Evolutionary conservation across 1,140 invertebrate species (phyloP).

Genomic region (Ephestia elutella): DNA sequence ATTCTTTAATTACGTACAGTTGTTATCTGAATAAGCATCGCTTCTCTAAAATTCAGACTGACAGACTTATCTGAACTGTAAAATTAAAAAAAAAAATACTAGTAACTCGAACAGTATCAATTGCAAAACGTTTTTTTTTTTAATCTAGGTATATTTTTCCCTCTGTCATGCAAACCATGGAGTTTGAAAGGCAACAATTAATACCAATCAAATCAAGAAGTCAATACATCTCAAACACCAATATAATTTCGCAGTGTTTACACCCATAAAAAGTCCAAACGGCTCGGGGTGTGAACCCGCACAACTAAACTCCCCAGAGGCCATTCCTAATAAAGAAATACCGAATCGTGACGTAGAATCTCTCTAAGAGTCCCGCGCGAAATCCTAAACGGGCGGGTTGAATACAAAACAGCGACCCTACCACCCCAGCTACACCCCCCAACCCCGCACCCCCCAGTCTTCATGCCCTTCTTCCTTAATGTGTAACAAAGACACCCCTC

Average conservation of each 20-base stretch:
- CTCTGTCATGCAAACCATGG: no score
- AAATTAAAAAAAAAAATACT: no score
- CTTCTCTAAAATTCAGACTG: no score
- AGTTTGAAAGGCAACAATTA: no score
- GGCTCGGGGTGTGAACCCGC: neutral
- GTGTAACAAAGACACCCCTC: conserved; percentile 71
- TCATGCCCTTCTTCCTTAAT: conserved; percentile 70
- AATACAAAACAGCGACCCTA: conserved; percentile 60
- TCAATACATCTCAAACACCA: neutral
- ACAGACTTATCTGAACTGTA: no score
- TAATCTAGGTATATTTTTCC: no score
- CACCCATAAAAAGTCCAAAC: neutral
- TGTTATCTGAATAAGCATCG: no score
- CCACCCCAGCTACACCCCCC: conserved; percentile 19
- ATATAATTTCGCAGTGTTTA: neutral
- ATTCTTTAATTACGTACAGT: no score
- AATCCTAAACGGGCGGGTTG: conserved; percentile 62
- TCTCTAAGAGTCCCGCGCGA: conserved; percentile 66
- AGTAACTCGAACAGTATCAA: no score
- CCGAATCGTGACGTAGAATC: conserved; percentile 51
- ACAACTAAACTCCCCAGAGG: neutral
- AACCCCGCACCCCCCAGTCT: conserved; percentile 38
- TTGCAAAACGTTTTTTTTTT: no score
- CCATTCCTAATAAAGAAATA: conserved; percentile 63
- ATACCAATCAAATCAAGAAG: no score